These are phyloP conservation scores for Xestoiulus laeticollis DNA, from an alignment of 2,888 invertebrate genomes.

Conservation along the genomic window DNA sequence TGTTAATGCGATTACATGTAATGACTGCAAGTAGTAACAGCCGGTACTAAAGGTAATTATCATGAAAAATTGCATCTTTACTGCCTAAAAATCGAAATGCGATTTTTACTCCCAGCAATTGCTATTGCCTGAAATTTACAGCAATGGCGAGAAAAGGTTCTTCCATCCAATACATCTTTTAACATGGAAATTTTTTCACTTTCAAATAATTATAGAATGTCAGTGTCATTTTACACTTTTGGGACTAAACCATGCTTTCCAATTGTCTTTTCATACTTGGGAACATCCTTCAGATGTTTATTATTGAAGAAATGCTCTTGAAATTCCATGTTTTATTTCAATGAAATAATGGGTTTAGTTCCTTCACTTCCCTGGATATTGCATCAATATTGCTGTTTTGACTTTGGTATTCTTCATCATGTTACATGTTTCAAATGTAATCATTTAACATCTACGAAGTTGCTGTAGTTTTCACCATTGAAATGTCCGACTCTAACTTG, in stretches of 20 bases:
- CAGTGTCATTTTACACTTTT: neutral
- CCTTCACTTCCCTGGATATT: neutral
- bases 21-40: constrained; percentile 44
- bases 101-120: neutral
- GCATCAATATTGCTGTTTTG: too few relatives aligned
- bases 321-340: neutral
- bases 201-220: neutral
- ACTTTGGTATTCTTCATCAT: too few relatives aligned
- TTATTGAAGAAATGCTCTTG: neutral
- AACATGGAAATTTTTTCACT: neutral
- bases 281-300: neutral
- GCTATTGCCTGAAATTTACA: neutral
- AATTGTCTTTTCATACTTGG: too few relatives aligned
- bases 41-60: constrained; percentile 45
- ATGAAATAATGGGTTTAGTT: neutral
- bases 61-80: constrained; percentile 46
- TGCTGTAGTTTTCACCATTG: too few relatives aligned
- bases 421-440: too few relatives aligned
- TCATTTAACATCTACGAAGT: too few relatives aligned
- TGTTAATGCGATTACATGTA: constrained; percentile 49
- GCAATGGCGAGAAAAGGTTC: constrained; percentile 38
- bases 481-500: neutral
- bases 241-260: too few relatives aligned
- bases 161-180: neutral
- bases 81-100: constrained; percentile 32